Percentiles rank a stretch among this genome's conserved stretches.
These are phyloP conservation scores for Leptodirus hochenwartii DNA, from an alignment of 2,888 invertebrate species.

Conservation along the genomic window DNA sequence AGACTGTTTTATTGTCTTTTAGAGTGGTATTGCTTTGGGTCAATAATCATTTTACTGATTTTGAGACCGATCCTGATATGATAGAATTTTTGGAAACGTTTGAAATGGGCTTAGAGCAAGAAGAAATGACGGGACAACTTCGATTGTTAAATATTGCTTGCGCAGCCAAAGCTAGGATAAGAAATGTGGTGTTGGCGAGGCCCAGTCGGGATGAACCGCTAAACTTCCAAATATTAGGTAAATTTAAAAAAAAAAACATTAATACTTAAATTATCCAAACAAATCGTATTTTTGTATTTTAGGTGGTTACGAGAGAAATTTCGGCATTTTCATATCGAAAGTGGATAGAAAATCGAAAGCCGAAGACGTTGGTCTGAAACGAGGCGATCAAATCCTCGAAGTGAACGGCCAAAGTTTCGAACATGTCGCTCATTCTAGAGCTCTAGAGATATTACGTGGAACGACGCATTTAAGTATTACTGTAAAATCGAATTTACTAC, in stretches of 20 bases:
- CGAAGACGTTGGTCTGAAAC: slow-evolving; percentile 86
- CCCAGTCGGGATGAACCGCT: slow-evolving; percentile 85
- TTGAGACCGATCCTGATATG: slow-evolving; percentile 91
- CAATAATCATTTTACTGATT: slow-evolving; percentile 96
- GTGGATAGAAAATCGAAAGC: slow-evolving; percentile 78
- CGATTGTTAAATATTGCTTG: slow-evolving; percentile 88
- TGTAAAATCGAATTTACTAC: slow-evolving; percentile 90
- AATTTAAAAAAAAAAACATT: too few species aligned
- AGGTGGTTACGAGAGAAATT: slow-evolving; percentile 86
- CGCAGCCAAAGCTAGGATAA: slow-evolving; percentile 85
- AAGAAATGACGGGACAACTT: slow-evolving; percentile 70
- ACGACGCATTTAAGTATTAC: slow-evolving; percentile 93
- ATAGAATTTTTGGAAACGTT: slow-evolving; percentile 91
- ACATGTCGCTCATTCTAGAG: slow-evolving; percentile 78
- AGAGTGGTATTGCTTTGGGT: slow-evolving; percentile 97
- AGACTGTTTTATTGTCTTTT: too few species aligned
- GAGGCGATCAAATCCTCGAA: slow-evolving; percentile 95
- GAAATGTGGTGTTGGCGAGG: slow-evolving; percentile 80
- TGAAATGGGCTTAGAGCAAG: slow-evolving; percentile 65
- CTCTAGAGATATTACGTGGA: slow-evolving; percentile 80
- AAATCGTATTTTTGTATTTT: too few species aligned
- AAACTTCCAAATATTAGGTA: slow-evolving; percentile 56
- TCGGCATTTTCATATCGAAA: slow-evolving; percentile 87
- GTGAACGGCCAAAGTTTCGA: slow-evolving; percentile 96
- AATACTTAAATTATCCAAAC: too few species aligned